Conservation (phyloP, 2,113 vertebrate species). For the Brachyistius frenatus region DNA sequence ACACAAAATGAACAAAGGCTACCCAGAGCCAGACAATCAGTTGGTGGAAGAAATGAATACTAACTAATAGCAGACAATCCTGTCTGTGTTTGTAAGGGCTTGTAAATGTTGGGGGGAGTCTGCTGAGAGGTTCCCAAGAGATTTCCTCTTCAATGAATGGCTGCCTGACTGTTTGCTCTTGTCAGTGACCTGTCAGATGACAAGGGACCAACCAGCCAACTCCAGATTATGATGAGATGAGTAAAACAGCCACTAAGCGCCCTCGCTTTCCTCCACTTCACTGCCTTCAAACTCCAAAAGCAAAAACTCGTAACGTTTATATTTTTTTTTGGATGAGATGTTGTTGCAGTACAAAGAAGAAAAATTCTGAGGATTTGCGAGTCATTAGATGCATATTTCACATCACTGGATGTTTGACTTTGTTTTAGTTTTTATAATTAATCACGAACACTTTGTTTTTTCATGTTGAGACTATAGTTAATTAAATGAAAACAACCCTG, state of each 20-base stretch:
- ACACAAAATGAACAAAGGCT: conserved; percentile 61
- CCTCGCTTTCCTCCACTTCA: not conserved
- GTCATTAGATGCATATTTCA: conserved; percentile 14
- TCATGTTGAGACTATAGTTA: conserved; percentile 22
- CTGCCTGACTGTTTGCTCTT: conserved; percentile 77
- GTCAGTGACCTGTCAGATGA: conserved; percentile 78
- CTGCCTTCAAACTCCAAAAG: conserved; percentile 1
- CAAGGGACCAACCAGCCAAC: conserved; percentile 47
- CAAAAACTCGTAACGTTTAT: not conserved
- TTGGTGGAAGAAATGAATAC: conserved; percentile 74
- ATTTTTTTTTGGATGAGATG: not conserved
- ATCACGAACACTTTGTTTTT: conserved; percentile 9
- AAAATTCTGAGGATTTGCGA: not conserved
- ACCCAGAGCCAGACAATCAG: conserved; percentile 57
- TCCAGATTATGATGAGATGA: conserved; percentile 20
- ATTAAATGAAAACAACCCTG: conserved; percentile 46
- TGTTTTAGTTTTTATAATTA: not conserved
- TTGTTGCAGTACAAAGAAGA: not conserved
- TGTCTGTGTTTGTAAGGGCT: conserved; percentile 67
- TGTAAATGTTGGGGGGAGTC: conserved; percentile 32
- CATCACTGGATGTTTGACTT: not conserved
- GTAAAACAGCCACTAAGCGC: not conserved
- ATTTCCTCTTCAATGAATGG: conserved; percentile 53
- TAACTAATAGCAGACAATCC: conserved; percentile 70
- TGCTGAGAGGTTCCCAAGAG: conserved; percentile 64